These are phyloP conservation scores for Heterochromis multidens DNA, from an alignment of 2,113 vertebrate species.

Conservation along the genomic window DNA sequence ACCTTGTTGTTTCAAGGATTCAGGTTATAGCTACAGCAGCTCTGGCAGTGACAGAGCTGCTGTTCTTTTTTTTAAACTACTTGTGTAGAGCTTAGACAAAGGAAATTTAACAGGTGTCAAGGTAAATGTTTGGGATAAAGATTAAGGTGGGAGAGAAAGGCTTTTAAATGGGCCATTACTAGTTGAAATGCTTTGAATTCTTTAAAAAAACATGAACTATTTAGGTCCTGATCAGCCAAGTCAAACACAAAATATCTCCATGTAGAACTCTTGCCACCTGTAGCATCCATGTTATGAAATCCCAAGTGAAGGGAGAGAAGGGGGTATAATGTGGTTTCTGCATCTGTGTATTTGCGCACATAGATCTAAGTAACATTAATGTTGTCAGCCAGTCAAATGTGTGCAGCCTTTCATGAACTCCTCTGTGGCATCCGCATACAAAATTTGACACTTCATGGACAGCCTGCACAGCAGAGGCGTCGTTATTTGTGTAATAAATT, in stretches of 20 bases:
- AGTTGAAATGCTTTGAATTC: not conserved
- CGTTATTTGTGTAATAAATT: not conserved
- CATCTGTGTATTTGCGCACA: not conserved
- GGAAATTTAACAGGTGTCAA: not conserved
- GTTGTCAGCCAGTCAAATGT: not conserved
- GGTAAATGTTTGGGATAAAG: not conserved
- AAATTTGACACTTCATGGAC: not conserved
- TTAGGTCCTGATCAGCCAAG: not conserved
- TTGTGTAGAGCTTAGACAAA: not conserved
- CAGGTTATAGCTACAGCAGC: not conserved
- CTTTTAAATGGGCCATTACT: not conserved
- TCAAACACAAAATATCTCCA: not conserved
- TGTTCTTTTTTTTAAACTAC: not conserved
- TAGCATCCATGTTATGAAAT: not conserved
- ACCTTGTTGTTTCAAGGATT: constrained; percentile 10
- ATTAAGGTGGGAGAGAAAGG: not conserved
- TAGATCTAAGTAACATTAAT: not conserved
- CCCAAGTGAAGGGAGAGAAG: not conserved
- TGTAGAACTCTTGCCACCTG: not conserved
- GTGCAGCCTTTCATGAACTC: rapidly evolving
- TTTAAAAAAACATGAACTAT: not conserved
- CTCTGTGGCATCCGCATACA: not conserved
- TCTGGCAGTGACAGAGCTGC: not conserved
- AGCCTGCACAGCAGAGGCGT: rapidly evolving
- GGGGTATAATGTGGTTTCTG: not conserved